Conservation (phyloP, 1,140 invertebrate genomes). For the Ruditapes philippinarum region DNA sequence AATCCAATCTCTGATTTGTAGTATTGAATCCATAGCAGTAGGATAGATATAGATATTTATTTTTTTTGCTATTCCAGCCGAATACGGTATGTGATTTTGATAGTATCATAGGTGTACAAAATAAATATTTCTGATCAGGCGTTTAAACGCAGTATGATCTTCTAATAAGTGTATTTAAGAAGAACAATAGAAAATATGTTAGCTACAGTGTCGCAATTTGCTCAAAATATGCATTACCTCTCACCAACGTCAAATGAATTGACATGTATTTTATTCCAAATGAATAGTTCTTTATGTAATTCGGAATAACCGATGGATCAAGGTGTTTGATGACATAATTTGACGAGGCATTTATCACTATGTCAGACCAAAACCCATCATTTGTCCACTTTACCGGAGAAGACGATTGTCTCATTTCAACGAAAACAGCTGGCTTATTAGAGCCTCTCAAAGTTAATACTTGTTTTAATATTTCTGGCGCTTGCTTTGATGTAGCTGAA, state of each 20-base stretch:
- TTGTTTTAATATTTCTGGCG: background rate
- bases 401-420: background rate
- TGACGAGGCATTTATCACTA: background rate
- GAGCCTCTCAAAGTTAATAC: background rate
- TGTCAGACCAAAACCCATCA: background rate
- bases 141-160: too few relatives aligned
- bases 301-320: background rate
- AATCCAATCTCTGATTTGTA: too few relatives aligned
- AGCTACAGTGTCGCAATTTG: too few relatives aligned
- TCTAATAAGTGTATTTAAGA: too few relatives aligned
- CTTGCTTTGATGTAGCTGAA: background rate
- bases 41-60: too few relatives aligned
- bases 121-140: too few relatives aligned
- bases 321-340: background rate
- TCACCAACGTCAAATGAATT: background rate
- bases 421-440: background rate
- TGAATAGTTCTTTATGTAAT: background rate
- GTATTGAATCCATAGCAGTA: too few relatives aligned
- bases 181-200: too few relatives aligned
- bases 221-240: too few relatives aligned
- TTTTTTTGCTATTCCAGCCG: too few relatives aligned
- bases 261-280: background rate
- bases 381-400: background rate
- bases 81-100: too few relatives aligned
- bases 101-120: too few relatives aligned